phyloP scores from a whole-genome alignment of 2,113 vertebrate species.

The Hippopotamus amphibius region DNA sequence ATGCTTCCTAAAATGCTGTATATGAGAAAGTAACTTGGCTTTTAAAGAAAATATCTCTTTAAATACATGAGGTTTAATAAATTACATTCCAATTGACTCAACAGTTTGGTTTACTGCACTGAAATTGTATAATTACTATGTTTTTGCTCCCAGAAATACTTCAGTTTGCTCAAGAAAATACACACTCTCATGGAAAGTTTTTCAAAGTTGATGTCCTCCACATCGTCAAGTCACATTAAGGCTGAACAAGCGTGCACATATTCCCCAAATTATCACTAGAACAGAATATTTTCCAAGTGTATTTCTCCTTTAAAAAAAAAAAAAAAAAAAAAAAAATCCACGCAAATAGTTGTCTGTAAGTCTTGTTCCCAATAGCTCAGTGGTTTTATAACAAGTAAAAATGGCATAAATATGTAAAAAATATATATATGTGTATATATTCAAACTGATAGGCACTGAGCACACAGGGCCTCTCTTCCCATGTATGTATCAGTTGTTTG shows the following conservation, averaged over 20 bases:
- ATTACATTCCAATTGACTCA: constrained; percentile 90
- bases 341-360: constrained; percentile 82
- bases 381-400: constrained; percentile 89
- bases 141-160: constrained; percentile 89
- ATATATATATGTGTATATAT: constrained; percentile 80
- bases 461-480: constrained; percentile 86
- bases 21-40: constrained; percentile 87
- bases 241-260: constrained; percentile 87
- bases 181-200: constrained; percentile 85
- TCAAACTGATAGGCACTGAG: constrained; percentile 90
- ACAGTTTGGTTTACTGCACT: constrained; percentile 88
- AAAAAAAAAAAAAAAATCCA: constrained; percentile 79
- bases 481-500: constrained; percentile 88
- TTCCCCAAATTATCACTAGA: constrained; percentile 84
- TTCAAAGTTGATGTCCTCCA: constrained; percentile 86
- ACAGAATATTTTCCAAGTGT: constrained; percentile 84
- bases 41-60: constrained; percentile 88
- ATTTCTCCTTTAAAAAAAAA: constrained; percentile 79
- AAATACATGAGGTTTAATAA: constrained; percentile 91
- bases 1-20: constrained; percentile 86
- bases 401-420: constrained; percentile 82
- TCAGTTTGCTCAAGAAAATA: constrained; percentile 87
- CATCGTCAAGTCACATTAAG: constrained; percentile 87
- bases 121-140: constrained; percentile 86
- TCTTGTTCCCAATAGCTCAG: constrained; percentile 91